phyloP scores from a whole-genome alignment of 2,113 vertebrate genomes.

The Tricholaema leucomelas region DNA sequence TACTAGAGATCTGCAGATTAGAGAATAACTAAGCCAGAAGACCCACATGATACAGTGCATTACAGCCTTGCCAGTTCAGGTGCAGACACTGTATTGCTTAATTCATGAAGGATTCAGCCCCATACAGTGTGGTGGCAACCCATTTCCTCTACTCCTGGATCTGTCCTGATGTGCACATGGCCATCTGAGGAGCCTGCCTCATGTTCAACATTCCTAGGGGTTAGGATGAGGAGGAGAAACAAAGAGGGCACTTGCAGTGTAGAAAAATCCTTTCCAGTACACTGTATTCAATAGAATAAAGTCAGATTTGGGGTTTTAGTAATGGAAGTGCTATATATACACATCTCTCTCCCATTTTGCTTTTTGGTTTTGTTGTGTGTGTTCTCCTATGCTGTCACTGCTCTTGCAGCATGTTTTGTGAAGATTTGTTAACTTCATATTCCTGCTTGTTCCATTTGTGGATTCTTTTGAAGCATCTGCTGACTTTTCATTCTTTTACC shows the following conservation, averaged over 20 bases:
- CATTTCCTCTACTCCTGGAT: not conserved
- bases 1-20: not conserved
- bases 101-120: not conserved
- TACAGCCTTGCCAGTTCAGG: not conserved
- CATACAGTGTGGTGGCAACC: not conserved
- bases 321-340: not conserved
- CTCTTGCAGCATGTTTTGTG: not conserved
- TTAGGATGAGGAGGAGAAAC: not conserved
- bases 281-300: not conserved
- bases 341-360: not conserved
- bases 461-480: not conserved
- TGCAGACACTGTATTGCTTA: not conserved
- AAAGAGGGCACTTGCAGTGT: not conserved
- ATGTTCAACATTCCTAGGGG: not conserved
- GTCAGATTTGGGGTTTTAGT: not conserved
- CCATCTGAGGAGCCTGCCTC: not conserved
- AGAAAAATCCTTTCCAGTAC: not conserved
- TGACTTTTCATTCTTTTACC: not conserved
- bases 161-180: fast-evolving
- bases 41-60: not conserved
- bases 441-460: not conserved
- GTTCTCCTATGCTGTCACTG: not conserved
- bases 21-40: not conserved
- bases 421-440: not conserved
- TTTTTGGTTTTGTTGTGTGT: not conserved